Base-by-base conservation (phyloP, 2,113 vertebrate species). In the Albula glossodonta region DNA sequence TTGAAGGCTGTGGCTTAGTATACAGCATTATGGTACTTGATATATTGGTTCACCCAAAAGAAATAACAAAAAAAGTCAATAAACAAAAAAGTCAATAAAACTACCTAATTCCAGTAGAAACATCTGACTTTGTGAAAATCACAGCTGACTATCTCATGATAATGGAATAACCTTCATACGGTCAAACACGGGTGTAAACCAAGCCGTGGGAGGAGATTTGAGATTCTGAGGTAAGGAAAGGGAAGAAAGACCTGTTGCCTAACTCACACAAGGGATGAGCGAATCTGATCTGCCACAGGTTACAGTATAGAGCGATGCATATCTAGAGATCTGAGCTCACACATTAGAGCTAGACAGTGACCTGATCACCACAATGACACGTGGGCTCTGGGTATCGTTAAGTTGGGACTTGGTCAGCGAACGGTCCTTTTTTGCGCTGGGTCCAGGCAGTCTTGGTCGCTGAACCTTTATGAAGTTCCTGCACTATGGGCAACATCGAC, bases 231-330 rank as follows among this genome's bases (percentile, higher is more conserved):
- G 91, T 89, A 93, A 91, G 91, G 89, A 91, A 94, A 95, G 95
- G 94, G 93, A 91, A 94, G 95, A 94, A 94, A 95, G 91, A 92
- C 87, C 90, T 88, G 90, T 92, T 89, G 88, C 89, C 90, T 87
- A 82, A 84, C 87, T 91, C 63, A 82, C 84, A 84, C 87, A 83
- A 79, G 74, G 80, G 89, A 78, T 79, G 15, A 78, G 11, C 22
- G 7, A 25, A 12, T 5, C 63, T 50, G 49, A 51, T 15, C 5
- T 19, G 49, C n/a, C 53, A 56, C 53, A 56, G 8, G 17, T 19
- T 52, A 48, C 51, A n/a, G 7, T 51, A 84, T 84, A 77, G 49
- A 25, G 66, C 63, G 78, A 83, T 83, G 63, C 57, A 83, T 83
- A 63, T 49, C 82, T 60, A 52, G 82, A 83, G 63, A 63, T 63